Evolutionary conservation across 1,140 invertebrate species (phyloP), one percentile per base, ranked within the genome.

Genomic region (Maniola jurtina): DNA sequence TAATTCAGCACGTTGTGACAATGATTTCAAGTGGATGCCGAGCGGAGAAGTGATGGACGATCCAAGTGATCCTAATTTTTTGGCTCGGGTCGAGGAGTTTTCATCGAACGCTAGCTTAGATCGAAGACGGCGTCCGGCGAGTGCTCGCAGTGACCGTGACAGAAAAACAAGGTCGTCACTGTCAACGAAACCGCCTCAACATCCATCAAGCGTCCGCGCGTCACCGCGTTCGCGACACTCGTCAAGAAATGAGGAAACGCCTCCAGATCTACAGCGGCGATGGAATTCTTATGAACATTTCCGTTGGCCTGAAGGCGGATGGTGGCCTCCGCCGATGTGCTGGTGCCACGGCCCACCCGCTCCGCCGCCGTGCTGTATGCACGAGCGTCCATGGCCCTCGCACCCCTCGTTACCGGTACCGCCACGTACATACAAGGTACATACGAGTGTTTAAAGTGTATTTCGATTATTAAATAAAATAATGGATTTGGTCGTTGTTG

Each of bases 261-360:
- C 85, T 35, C 79, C 84, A 6, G 91, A 92, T 5, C 52, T 88
- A 54, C 89, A 91, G 67, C 80, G 89, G 50, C 81, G 88, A 68
- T 91, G 89, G 82, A 89, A 91, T 40, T 92, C 90, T 0, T 92
- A 92, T 62, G 90, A 92, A 48, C 89, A 92, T 63, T 92, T 92
- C 66, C 86, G 90, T 14, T 91, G 79, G 73, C 88, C 86, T 0
- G 86, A 86, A 67, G 82, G 82, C 0, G 93, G 93, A 7, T 93
- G 94, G 76, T 94, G 96, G 76, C 91, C 98, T 75, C 91, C 98
- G 64, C 86, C 86, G 5, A 86, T 89, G 84, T 89, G 86, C 58
- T 89, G 85, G 87, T 89, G 86, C 57, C 88, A 91, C 59, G 86
- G 82, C 2, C 88, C 86, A 5, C 86, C 86, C 2, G 72, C 77